Percentiles rank a stretch among this genome's conserved stretches.
phyloP scores from a whole-genome alignment of 2,888 invertebrate genomes.

The Pherbina coryleti region DNA sequence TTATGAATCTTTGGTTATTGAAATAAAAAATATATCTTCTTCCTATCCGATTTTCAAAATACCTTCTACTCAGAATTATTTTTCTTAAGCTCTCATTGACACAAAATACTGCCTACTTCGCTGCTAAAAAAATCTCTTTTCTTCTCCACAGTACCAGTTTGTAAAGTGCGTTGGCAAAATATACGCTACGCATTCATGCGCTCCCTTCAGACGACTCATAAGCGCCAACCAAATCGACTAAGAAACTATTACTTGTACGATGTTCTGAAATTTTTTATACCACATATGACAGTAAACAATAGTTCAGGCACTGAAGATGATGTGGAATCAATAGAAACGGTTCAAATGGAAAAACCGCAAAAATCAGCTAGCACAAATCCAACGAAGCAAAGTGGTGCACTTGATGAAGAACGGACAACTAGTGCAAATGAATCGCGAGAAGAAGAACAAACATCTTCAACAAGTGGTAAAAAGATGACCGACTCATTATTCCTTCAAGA shows the following conservation, averaged over 20 bases:
- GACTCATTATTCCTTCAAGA: constrained; percentile 7
- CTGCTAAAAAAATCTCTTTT: not conserved
- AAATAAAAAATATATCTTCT: too few relatives aligned
- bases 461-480: not conserved
- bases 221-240: constrained; percentile 45
- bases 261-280: constrained; percentile 55
- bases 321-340: constrained; percentile 15
- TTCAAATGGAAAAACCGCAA: not conserved
- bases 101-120: too few relatives aligned
- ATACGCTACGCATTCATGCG: constrained; percentile 57
- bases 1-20: too few relatives aligned
- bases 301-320: constrained; percentile 29
- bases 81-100: too few relatives aligned
- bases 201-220: constrained; percentile 47
- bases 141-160: constrained; percentile 54
- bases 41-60: too few relatives aligned
- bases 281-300: constrained; percentile 47
- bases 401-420: constrained; percentile 27
- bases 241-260: constrained; percentile 53
- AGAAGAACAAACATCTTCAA: constrained; percentile 1
- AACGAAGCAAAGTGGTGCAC: not conserved
- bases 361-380: not conserved
- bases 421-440: constrained; percentile 40
- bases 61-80: too few relatives aligned
- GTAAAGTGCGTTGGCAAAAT: constrained; percentile 62